Base-by-base conservation (phyloP, 2,113 vertebrate genomes). In the Ibidorhyncha struthersii region DNA sequence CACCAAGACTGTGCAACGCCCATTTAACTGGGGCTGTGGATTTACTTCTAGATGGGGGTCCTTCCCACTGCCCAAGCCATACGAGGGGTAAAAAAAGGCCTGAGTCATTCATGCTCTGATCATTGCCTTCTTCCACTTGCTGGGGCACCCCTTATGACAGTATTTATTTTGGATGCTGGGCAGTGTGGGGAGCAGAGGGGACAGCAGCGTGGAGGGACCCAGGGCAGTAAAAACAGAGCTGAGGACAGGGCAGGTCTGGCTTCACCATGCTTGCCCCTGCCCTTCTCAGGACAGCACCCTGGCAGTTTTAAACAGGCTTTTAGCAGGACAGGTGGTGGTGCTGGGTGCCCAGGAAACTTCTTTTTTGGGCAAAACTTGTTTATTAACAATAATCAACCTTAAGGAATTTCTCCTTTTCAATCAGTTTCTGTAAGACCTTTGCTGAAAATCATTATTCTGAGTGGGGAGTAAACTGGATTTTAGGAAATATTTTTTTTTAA, bases 41-140 rank as follows among this genome's bases (percentile, higher is more conserved):
- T 84, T 86, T 84, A 38, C 9, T 52, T 65, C 11, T 61, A 15
- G 20, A 5, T 30, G 8, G 29, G 13, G 4, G 1, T 52, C 30
- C 30, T 84, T 70, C 47, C 41, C n/a, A 29, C 34, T 52, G n/a
- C 12, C 16, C 4, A 5, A 53, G 11, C 27, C 4, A 62, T 53
- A 34, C 2, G 15, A 71, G 6, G 8, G 1, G 1, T 61, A 36
- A 79, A 73, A 62, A 72, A 71, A 59, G 18, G 12, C 12, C 52
- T 32, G 52, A 86, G 56, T 3, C 23, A 32, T 59, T 45, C 56
- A 67, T 0, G 0, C 17, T 70, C 58, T 23, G 22, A 63, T 29
- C 16, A 83, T 18, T 0, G 0, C 3, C 36, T 36, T 7, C 21
- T 36, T 71, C 47, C 5, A 4, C 14, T 16, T 72, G 26, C 14